These are phyloP conservation scores for Leptocoma aspasia DNA, from an alignment of 2,113 vertebrate species.

Conservation along the genomic window DNA sequence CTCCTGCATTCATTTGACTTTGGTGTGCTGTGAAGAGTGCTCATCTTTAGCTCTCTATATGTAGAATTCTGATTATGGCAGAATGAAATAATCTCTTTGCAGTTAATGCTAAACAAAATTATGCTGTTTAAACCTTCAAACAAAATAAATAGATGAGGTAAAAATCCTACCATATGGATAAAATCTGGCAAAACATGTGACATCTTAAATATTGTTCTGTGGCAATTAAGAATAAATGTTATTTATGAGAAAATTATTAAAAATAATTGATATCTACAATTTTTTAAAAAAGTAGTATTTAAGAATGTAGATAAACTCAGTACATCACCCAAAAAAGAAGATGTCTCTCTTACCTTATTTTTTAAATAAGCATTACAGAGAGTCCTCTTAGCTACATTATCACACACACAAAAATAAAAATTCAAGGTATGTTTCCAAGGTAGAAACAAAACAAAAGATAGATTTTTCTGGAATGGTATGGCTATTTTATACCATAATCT, in stretches of 20 bases:
- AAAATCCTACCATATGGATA: background rate
- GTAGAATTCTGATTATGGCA: background rate
- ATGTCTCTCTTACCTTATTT: background rate
- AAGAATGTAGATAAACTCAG: background rate
- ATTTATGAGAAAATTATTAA: background rate
- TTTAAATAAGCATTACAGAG: background rate
- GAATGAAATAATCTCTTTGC: background rate
- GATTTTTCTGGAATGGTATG: background rate
- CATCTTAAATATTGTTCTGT: background rate
- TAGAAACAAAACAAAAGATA: conserved; percentile 13
- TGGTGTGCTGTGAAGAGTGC: background rate
- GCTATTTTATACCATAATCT: conserved; percentile 9
- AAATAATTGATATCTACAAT: background rate
- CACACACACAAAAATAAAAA: conserved; percentile 1
- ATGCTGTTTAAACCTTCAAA: background rate
- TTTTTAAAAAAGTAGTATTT: background rate
- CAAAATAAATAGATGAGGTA: background rate
- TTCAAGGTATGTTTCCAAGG: conserved; percentile 9
- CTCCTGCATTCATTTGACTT: background rate
- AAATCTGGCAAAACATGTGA: background rate
- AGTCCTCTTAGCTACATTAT: background rate
- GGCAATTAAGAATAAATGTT: background rate
- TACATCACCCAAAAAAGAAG: background rate
- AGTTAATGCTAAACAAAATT: background rate
- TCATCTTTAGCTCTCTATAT: background rate